These are phyloP conservation scores for Brachionus paranguensis DNA, from an alignment of 1,140 invertebrate genomes.

Conservation along the genomic window DNA sequence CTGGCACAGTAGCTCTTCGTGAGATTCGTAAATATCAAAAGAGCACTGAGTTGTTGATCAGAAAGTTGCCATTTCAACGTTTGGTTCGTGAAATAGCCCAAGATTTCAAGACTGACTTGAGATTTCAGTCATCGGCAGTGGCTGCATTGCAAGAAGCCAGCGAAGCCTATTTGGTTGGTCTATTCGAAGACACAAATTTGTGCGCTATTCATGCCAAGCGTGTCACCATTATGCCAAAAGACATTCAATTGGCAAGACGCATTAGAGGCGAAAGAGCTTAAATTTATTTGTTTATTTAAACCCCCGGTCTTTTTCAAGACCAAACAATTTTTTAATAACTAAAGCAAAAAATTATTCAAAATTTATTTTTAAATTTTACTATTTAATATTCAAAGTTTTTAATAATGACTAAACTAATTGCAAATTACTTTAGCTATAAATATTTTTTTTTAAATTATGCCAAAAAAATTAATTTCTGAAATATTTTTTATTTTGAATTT, in stretches of 20 bases:
- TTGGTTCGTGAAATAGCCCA: conserved; percentile 66
- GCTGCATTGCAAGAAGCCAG: conserved; percentile 56
- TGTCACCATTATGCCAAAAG: conserved; percentile 91
- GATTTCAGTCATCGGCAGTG: conserved; percentile 60
- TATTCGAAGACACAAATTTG: conserved; percentile 85
- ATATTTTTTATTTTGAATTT: neutral
- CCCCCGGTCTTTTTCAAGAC: conserved; percentile 24
- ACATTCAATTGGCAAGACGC: conserved; percentile 66
- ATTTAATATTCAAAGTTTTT: neutral
- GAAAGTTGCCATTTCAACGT: neutral
- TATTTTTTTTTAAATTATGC: neutral
- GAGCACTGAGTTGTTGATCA: conserved; percentile 57
- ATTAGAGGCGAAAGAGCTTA: conserved; percentile 52
- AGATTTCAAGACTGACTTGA: conserved; percentile 64
- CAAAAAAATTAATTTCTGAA: no score
- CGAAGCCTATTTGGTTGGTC: conserved; percentile 77
- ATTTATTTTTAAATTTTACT: no score
- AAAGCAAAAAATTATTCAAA: neutral
- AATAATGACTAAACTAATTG: neutral
- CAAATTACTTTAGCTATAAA: neutral
- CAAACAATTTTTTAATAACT: neutral
- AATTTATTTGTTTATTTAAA: neutral
- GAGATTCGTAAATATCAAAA: conserved; percentile 82
- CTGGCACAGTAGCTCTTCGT: conserved; percentile 76
- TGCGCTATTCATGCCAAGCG: conserved; percentile 88